phyloP scores from a whole-genome alignment of 1,140 invertebrate genomes.

The Atta colombica region DNA sequence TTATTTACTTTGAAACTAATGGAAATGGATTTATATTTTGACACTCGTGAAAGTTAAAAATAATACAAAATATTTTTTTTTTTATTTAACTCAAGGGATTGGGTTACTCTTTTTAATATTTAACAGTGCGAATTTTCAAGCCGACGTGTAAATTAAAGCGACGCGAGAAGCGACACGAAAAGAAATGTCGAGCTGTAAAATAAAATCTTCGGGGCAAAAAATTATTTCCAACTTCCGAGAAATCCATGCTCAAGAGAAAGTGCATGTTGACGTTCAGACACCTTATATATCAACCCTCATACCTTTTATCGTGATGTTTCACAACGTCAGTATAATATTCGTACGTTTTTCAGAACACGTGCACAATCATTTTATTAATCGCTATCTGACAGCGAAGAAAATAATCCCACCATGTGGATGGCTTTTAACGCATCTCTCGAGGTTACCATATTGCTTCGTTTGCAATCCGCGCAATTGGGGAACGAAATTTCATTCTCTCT shows the following conservation, averaged over 20 bases:
- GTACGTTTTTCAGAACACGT: slow-evolving; percentile 30
- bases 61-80: too few species aligned
- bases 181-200: background rate
- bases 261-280: background rate
- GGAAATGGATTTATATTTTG: too few species aligned
- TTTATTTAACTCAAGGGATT: too few species aligned
- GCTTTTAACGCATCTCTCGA: slow-evolving; percentile 58
- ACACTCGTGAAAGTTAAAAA: too few species aligned
- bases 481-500: slow-evolving; percentile 53
- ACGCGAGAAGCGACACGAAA: background rate
- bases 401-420: slow-evolving; percentile 19
- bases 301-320: slow-evolving; percentile 14
- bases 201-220: background rate
- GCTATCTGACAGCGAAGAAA: slow-evolving; percentile 37
- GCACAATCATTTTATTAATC: slow-evolving; percentile 56
- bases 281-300: background rate
- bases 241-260: background rate
- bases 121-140: slow-evolving; percentile 2
- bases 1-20: too few species aligned
- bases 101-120: too few species aligned
- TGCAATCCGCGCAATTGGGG: slow-evolving; percentile 26
- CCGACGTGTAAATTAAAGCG: slow-evolving; percentile 20
- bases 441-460: slow-evolving; percentile 58
- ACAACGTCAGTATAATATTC: slow-evolving; percentile 9
- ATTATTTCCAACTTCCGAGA: background rate